Evolutionary conservation across 2,113 vertebrate genomes (phyloP).

Genomic region (Centropus unirufus): DNA sequence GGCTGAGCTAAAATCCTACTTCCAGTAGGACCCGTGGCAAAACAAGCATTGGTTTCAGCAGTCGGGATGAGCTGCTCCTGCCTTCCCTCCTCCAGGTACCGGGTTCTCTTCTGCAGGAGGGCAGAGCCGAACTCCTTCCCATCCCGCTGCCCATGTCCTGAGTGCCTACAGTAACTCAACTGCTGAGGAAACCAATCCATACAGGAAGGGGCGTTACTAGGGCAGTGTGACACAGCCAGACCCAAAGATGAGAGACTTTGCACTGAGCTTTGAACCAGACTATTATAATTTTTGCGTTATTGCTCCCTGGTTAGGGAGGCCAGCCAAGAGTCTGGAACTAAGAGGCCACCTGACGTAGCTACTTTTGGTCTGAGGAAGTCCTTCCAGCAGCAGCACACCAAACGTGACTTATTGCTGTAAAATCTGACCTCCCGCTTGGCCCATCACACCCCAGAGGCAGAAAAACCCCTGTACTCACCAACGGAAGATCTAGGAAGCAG

Average conservation of each 20-base stretch:
- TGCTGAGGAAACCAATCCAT: rapidly evolving
- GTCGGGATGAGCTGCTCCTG: background rate
- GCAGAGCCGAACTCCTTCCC: background rate
- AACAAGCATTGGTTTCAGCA: background rate
- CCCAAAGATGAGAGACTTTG: background rate
- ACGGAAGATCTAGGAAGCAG: background rate
- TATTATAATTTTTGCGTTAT: background rate
- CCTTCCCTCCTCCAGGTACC: background rate
- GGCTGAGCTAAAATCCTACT: background rate
- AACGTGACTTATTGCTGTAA: background rate
- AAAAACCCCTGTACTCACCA: background rate
- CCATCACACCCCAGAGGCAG: background rate
- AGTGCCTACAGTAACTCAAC: rapidly evolving
- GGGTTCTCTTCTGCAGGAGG: background rate
- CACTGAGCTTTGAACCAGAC: background rate
- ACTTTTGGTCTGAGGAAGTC: background rate
- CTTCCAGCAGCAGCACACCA: background rate
- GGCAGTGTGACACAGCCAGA: rapidly evolving
- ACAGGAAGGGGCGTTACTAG: background rate
- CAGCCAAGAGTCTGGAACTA: background rate
- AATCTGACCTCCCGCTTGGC: background rate
- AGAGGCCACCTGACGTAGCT: background rate
- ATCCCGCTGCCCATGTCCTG: rapidly evolving
- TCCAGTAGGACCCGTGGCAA: background rate
- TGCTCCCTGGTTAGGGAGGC: background rate